Conservation (phyloP, 2,113 vertebrate genomes). For the Gymnocephalus cernua region DNA sequence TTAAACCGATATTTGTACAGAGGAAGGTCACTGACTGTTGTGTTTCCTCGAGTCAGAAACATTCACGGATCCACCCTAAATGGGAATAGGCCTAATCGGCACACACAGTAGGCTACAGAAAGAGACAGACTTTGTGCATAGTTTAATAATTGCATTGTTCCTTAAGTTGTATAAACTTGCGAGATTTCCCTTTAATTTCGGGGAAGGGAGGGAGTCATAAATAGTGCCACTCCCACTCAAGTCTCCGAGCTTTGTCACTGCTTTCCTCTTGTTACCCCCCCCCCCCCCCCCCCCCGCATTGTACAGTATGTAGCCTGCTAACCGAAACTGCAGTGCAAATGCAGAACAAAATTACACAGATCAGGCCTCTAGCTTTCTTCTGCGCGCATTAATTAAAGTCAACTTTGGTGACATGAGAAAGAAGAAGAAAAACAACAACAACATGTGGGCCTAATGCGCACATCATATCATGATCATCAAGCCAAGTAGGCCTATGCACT, state of each 20-base stretch:
- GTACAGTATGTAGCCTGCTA: conserved; percentile 41
- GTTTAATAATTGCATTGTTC: conserved; percentile 9
- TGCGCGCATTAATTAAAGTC: not conserved
- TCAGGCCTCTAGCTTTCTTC: conserved; percentile 18
- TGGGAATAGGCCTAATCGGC: not conserved
- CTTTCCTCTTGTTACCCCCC: conserved; percentile 50
- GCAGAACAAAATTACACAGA: conserved; percentile 21
- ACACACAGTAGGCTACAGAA: too few species aligned
- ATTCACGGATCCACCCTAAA: conserved; percentile 39
- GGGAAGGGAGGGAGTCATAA: conserved; percentile 40
- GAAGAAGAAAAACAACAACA: not conserved
- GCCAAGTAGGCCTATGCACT: not conserved
- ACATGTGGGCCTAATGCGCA: not conserved
- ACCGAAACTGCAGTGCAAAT: conserved; percentile 46
- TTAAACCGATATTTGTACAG: not conserved
- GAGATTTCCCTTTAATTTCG: conserved; percentile 58
- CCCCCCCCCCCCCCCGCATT: conserved; percentile 43
- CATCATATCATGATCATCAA: not conserved
- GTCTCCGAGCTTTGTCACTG: conserved; percentile 68
- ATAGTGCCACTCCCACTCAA: conserved; percentile 79
- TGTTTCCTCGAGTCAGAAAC: conserved; percentile 12
- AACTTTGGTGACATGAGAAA: not conserved
- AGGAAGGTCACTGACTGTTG: conserved; percentile 11
- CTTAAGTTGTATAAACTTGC: conserved; percentile 66
- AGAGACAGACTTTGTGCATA: not conserved